Evolutionary conservation across 2,888 invertebrate species (phyloP), one percentile per base, ranked within the genome.

Genomic region (Acleris holmiana): DNA sequence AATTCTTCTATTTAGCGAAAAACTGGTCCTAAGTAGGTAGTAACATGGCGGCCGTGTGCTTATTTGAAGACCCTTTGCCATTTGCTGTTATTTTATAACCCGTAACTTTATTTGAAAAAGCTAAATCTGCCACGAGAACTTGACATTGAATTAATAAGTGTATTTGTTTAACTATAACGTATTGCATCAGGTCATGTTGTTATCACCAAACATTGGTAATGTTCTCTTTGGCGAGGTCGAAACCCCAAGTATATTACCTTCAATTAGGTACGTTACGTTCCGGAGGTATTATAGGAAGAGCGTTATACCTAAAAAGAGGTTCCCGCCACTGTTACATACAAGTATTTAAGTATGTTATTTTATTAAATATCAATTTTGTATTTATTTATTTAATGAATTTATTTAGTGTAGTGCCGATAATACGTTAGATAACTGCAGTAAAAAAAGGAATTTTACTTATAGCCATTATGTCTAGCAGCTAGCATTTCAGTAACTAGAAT

Each of bases 1-100:
- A 40, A 40, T 53, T 53, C 51, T 47, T 47, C 8, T n/a, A 35
- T 51, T 57, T 44, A 46, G 56, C 46, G 35, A 35, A 35, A 51
- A 13, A 13, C 18, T 35, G 35, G 51, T n/a, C 35, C 18, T 18
- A 25, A 51, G 29, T 10, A 51, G 51, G 48, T 15, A 5, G n/a
- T 58, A 18, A 23, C 15, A 25, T 25, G 51, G 40, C 40, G 25
- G 46, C 29, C 49, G 29, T 56, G 62, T 56, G 55, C 29, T 50
- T 56, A 44, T 44, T 40, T 44, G 40, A 15, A 17, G 50, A 46
- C 29, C 40, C 21, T 56, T 46, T 41, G 21, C 44, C 19, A 19
- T 19, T 19, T 40, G 53, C 40, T 53, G 40, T 19, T 40, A 15
- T 53, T 3, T 44, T 44, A 44, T 17, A 7, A 15, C 7, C 17